These are phyloP conservation scores for Drosophila monieri DNA, from an alignment of 2,888 invertebrate genomes.

Conservation along the genomic window DNA sequence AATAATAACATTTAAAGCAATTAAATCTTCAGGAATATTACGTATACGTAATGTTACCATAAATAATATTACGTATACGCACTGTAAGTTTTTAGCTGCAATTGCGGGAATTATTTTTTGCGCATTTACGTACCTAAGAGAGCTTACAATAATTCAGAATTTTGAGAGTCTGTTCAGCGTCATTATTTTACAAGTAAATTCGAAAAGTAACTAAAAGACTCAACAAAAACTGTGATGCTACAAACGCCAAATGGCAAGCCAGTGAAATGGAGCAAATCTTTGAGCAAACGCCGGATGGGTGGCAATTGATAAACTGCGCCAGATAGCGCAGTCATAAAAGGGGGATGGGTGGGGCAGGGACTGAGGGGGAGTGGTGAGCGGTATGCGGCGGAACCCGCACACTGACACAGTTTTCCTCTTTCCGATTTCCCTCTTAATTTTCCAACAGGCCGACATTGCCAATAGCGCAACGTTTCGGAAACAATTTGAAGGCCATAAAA, in stretches of 20 bases:
- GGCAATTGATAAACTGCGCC: conserved; percentile 68
- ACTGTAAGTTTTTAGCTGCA: neutral
- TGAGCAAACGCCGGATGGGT: conserved; percentile 44
- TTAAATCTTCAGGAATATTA: neutral
- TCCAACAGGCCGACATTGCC: conserved; percentile 25
- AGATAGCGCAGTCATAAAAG: conserved; percentile 28
- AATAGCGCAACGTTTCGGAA: conserved; percentile 72
- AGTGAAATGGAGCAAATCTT: conserved; percentile 73
- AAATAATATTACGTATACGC: conserved; percentile 5
- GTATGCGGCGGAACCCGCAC: conserved; percentile 6
- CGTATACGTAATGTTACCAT: neutral
- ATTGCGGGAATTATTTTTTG: neutral
- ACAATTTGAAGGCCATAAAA: conserved; percentile 79
- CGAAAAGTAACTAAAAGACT: conserved; percentile 9
- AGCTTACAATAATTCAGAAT: neutral
- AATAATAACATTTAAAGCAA: neutral
- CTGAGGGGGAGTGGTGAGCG: neutral
- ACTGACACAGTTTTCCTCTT: conserved; percentile 13
- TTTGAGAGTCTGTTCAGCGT: neutral
- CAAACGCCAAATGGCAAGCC: conserved; percentile 50
- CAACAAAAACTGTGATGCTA: conserved; percentile 40
- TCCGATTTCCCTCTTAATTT: conserved; percentile 20
- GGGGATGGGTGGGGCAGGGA: neutral
- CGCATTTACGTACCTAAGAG: neutral
- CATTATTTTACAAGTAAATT: conserved; percentile 4